Evolutionary conservation across 2,888 invertebrate species (phyloP).

Genomic region (Drosophila demipolita): DNA sequence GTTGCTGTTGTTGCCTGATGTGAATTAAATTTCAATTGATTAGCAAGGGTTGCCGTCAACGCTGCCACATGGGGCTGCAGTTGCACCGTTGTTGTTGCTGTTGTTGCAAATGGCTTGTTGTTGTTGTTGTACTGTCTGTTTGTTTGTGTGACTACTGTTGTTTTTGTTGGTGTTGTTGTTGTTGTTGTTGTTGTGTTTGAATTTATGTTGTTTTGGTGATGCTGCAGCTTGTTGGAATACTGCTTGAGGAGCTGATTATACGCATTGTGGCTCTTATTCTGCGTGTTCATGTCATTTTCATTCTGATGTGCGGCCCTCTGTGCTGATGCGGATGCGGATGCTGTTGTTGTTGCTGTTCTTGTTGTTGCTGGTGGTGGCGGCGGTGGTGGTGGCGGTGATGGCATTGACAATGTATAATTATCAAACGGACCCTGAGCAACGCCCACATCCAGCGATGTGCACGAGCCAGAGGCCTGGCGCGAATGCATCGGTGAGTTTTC

Average conservation of each 20-base stretch:
- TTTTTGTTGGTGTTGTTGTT: conserved; percentile 49
- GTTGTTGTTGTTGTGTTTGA: conserved; percentile 31
- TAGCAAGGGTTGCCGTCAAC: conserved; percentile 79
- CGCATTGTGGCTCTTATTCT: conserved; percentile 82
- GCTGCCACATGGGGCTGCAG: conserved; percentile 77
- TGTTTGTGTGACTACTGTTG: conserved; percentile 41
- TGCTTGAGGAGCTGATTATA: conserved; percentile 84
- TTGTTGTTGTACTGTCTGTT: conserved; percentile 54
- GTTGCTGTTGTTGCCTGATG: conserved; percentile 74
- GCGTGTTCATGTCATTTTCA: conserved; percentile 84
- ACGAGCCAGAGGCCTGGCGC: conserved; percentile 80
- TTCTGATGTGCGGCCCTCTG: conserved; percentile 59
- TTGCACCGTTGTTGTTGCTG: conserved; percentile 38
- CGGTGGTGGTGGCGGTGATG: conserved; percentile 70
- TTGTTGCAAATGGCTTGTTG: conserved; percentile 45
- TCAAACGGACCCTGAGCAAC: conserved; percentile 43
- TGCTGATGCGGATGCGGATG: conserved; percentile 36
- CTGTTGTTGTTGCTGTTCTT: neutral
- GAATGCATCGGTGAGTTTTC: conserved; percentile 80
- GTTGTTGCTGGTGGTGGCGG: conserved; percentile 50
- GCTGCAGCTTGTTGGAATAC: conserved; percentile 82
- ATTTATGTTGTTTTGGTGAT: conserved; percentile 39
- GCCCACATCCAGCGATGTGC: conserved; percentile 69
- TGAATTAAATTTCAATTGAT: conserved; percentile 83
- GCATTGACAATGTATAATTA: conserved; percentile 63